Conservation (phyloP, 2,797 vertebrate genomes). For the Pangasius krempfi region DNA sequence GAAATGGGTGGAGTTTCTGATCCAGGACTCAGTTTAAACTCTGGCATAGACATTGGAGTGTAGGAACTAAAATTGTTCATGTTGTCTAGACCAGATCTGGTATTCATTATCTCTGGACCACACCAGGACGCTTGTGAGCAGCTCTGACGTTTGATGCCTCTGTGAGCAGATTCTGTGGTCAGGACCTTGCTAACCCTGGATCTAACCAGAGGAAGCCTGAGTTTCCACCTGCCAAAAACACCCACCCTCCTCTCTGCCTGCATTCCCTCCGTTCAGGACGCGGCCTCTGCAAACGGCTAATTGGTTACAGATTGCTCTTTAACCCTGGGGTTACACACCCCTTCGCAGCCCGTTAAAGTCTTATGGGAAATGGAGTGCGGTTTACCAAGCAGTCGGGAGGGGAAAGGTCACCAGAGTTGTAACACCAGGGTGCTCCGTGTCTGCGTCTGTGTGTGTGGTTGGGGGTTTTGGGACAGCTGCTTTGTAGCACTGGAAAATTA, state of each 20-base stretch:
- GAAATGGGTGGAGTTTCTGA: background rate
- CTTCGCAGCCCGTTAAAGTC: conserved; percentile 71
- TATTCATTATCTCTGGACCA: conserved; percentile 56
- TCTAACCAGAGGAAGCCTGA: conserved; percentile 30
- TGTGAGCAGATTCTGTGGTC: conserved; percentile 46
- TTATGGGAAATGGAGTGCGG: conserved; percentile 75
- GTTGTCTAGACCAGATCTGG: conserved; percentile 47
- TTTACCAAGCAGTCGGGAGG: conserved; percentile 73
- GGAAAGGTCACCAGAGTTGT: conserved; percentile 67
- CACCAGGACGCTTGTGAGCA: conserved; percentile 51
- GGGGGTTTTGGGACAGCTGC: conserved; percentile 37
- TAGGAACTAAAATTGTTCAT: conserved; percentile 29
- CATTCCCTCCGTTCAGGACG: conserved; percentile 72
- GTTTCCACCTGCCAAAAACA: conserved; percentile 55
- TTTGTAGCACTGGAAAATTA: conserved; percentile 42
- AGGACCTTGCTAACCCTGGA: conserved; percentile 35
- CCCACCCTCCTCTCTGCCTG: conserved; percentile 55
- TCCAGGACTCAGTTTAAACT: background rate
- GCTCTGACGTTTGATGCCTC: conserved; percentile 48
- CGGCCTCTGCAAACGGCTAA: conserved; percentile 75
- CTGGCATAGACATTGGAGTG: conserved; percentile 12
- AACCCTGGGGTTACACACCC: conserved; percentile 72
- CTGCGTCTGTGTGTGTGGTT: conserved; percentile 34
- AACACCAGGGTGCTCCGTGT: conserved; percentile 44
- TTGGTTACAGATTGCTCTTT: conserved; percentile 82